Conservation (phyloP, 2,888 invertebrate species). For the Anticlea derivata region DNA sequence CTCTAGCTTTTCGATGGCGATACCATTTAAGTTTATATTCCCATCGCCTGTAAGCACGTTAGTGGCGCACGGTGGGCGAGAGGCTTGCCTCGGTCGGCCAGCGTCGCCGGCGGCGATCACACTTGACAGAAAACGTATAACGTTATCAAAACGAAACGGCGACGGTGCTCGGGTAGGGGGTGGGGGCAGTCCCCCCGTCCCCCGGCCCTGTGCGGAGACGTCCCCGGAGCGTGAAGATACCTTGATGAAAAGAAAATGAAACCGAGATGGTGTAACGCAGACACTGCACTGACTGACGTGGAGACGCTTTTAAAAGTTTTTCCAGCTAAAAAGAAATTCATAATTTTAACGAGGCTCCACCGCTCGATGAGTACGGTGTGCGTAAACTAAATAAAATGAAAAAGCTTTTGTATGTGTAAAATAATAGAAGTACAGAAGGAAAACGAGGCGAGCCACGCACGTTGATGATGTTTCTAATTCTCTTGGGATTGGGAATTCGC, state of each 20-base stretch:
- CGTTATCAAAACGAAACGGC: slow-evolving; percentile 55
- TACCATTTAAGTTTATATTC: not conserved
- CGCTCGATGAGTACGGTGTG: not conserved
- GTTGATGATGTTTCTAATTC: too few species aligned
- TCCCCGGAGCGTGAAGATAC: slow-evolving; percentile 65
- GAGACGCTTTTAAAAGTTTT: slow-evolving; percentile 24
- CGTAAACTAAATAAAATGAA: slow-evolving; percentile 18
- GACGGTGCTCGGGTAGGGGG: too few species aligned
- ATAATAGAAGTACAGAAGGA: not conserved
- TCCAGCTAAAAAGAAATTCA: slow-evolving; percentile 36
- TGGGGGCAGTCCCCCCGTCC: too few species aligned
- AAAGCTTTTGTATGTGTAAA: not conserved
- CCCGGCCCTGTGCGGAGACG: slow-evolving; percentile 35
- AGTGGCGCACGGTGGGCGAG: slow-evolving; percentile 8
- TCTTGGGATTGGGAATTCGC: too few species aligned
- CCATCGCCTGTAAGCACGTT: slow-evolving; percentile 2
- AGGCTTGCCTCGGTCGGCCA: slow-evolving; percentile 41
- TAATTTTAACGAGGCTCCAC: slow-evolving; percentile 41
- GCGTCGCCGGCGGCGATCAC: slow-evolving; percentile 25
- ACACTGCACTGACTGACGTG: slow-evolving; percentile 24
- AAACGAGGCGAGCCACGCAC: not conserved
- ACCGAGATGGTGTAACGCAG: slow-evolving; percentile 50
- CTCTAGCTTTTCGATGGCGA: not conserved
- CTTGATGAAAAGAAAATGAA: slow-evolving; percentile 76
- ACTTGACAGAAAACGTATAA: slow-evolving; percentile 51